Percentiles rank a stretch among this genome's conserved stretches.
Evolutionary conservation across 2,797 vertebrate species (phyloP).

Genomic region (Taenioides sp.): DNA sequence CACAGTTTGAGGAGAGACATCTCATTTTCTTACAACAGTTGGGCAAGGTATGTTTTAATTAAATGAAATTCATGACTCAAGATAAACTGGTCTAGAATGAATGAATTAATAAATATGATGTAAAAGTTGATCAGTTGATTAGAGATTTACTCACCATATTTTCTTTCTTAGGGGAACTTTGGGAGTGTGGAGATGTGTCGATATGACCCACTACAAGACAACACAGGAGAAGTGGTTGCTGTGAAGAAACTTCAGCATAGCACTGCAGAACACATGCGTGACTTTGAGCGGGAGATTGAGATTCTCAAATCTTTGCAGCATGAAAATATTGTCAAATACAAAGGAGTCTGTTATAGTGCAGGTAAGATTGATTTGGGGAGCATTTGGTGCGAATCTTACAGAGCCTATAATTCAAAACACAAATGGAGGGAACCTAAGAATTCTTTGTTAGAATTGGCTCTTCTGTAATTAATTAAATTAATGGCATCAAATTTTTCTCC

Average conservation of each 20-base stretch:
- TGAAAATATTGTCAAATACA: slow-evolving; percentile 98
- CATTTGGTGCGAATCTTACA: not conserved
- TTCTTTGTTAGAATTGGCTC: not conserved
- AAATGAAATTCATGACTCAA: no score
- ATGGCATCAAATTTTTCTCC: no score
- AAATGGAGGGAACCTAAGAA: not conserved
- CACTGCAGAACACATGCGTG: slow-evolving; percentile 90
- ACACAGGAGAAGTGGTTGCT: slow-evolving; percentile 95
- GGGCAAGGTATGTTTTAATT: slow-evolving; percentile 84
- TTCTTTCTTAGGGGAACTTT: slow-evolving; percentile 89
- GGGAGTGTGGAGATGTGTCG: slow-evolving; percentile 98
- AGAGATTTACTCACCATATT: not conserved
- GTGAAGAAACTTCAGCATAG: slow-evolving; percentile 98
- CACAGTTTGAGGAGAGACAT: slow-evolving; percentile 94
- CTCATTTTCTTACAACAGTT: slow-evolving; percentile 96
- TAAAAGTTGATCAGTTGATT: not conserved
- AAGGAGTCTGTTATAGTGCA: slow-evolving; percentile 97
- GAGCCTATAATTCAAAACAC: not conserved
- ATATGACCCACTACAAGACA: slow-evolving; percentile 95
- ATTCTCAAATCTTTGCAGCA: slow-evolving; percentile 97
- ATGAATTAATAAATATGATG: not conserved
- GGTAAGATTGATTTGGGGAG: slow-evolving; percentile 69
- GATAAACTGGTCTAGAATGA: no score
- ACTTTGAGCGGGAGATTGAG: slow-evolving; percentile 97
- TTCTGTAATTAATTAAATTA: no score